phyloP scores from a whole-genome alignment of 2,113 vertebrate species.

The Phainopepla nitens region DNA sequence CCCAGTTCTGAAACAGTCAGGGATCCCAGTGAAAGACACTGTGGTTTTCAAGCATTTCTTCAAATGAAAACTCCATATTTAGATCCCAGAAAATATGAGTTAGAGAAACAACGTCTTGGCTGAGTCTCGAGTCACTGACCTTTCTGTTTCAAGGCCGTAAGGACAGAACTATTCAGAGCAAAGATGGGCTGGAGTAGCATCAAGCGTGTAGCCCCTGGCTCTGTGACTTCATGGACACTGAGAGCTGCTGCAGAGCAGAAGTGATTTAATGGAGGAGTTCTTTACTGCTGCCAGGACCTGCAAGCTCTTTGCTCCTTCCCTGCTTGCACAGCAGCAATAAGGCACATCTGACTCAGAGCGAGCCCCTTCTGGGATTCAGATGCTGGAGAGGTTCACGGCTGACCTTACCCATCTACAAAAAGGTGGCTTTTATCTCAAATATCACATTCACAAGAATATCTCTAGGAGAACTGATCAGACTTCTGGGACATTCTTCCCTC shows the following conservation, averaged over 20 bases:
- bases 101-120: neutral
- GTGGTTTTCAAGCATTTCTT: neutral
- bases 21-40: neutral
- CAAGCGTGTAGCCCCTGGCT: neutral
- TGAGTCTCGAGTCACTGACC: neutral
- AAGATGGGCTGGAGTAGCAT: neutral
- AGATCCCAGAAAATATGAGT: neutral
- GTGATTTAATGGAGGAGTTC: neutral
- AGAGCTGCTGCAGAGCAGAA: neutral
- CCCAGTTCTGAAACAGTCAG: neutral
- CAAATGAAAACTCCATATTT: neutral
- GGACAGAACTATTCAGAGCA: neutral
- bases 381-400: neutral
- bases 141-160: neutral
- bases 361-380: neutral
- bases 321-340: neutral
- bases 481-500: neutral
- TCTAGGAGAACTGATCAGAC: neutral
- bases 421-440: neutral
- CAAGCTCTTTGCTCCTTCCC: neutral
- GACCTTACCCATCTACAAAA: neutral
- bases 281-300: neutral
- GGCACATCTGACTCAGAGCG: neutral
- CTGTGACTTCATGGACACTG: neutral
- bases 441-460: neutral